phyloP scores from a whole-genome alignment of 2,113 vertebrate species.

The Calypte anna region DNA sequence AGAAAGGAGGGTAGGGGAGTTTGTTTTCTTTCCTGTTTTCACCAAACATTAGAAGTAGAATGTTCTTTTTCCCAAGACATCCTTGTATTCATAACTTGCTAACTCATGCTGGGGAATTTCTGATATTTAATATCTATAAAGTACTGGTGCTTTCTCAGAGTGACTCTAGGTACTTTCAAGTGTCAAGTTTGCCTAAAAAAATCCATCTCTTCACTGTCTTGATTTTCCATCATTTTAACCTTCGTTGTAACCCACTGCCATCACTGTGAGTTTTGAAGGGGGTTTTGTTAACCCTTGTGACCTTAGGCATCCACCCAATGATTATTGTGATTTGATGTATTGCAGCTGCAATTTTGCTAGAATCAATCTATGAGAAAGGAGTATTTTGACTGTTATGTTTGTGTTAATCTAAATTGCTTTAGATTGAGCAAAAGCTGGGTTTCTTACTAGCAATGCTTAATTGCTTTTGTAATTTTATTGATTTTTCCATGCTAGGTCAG shows the following conservation, averaged over 20 bases:
- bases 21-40: not conserved
- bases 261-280: not conserved
- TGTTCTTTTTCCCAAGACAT: not conserved
- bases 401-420: conserved; percentile 16
- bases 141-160: not conserved
- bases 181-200: not conserved
- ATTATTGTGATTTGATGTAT: not conserved
- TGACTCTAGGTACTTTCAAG: not conserved
- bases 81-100: not conserved
- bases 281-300: not conserved
- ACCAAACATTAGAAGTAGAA: not conserved
- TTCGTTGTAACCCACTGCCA: not conserved
- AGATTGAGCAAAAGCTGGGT: not conserved
- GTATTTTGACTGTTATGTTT: conserved; percentile 22
- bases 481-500: conserved; percentile 35
- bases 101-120: not conserved
- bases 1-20: not conserved
- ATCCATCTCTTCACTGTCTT: not conserved
- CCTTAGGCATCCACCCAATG: not conserved
- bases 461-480: conserved; percentile 47
- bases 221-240: not conserved
- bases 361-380: not conserved
- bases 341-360: not conserved
- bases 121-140: not conserved
- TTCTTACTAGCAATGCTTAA: conserved; percentile 28